Conservation (phyloP, 2,797 vertebrate genomes). For the Stomatorhinus walkeri region DNA sequence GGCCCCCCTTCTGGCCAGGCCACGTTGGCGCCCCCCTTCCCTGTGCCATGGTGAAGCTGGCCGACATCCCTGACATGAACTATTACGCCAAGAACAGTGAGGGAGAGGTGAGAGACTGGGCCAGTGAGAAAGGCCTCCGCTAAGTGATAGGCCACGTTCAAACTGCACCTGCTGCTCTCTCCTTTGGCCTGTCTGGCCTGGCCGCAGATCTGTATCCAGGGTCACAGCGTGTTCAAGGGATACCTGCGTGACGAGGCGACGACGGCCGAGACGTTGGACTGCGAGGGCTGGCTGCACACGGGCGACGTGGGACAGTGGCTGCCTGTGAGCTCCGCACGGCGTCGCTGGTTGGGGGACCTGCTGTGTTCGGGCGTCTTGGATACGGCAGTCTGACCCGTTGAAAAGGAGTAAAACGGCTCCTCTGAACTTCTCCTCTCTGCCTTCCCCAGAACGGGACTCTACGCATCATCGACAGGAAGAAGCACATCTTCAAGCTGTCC, state of each 20-base stretch:
- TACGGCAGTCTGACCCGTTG: not conserved
- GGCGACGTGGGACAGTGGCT: conserved; percentile 72
- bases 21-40: conserved; percentile 68
- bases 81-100: conserved; percentile 59
- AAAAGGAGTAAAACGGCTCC: not conserved
- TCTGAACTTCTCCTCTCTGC: conserved; percentile 34
- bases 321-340: conserved; percentile 46
- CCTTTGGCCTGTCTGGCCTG: not conserved
- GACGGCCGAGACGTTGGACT: conserved; percentile 60
- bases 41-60: conserved; percentile 62
- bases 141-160: not conserved
- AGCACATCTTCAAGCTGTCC: conserved; percentile 71
- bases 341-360: not conserved
- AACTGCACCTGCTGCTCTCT: no score
- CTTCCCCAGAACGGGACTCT: conserved; percentile 62
- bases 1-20: conserved; percentile 38
- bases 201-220: conserved; percentile 61
- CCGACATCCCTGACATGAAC: conserved; percentile 69
- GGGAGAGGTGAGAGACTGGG: conserved; percentile 65
- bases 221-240: conserved; percentile 64
- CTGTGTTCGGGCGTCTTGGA: not conserved
- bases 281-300: conserved; percentile 66
- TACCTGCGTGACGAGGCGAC: conserved; percentile 61
- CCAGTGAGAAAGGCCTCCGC: conserved; percentile 28
- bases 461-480: conserved; percentile 68